These are phyloP conservation scores for Empis livida DNA, from an alignment of 2,888 invertebrate species.

Conservation along the genomic window DNA sequence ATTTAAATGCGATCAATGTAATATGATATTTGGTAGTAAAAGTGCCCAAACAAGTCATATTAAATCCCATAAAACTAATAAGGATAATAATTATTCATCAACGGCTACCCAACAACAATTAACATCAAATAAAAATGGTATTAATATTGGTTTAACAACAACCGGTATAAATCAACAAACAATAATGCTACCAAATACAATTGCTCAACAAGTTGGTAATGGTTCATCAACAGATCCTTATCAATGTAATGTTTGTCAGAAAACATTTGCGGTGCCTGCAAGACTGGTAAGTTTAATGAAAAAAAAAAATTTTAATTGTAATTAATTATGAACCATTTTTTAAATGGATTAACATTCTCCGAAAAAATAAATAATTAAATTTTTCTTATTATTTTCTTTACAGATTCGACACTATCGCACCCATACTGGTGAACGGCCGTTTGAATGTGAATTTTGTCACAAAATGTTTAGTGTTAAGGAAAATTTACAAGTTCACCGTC, in stretches of 20 bases:
- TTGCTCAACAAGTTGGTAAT: slow-evolving; percentile 27
- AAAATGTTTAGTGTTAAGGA: slow-evolving; percentile 89
- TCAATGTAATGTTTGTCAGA: slow-evolving; percentile 79
- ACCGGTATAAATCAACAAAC: slow-evolving; percentile 22
- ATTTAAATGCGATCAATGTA: slow-evolving; percentile 56
- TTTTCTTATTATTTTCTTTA: not conserved
- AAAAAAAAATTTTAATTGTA: not conserved
- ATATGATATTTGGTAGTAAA: slow-evolving; percentile 60
- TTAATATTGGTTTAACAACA: no score
- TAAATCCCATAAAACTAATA: slow-evolving; percentile 46
- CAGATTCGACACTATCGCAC: slow-evolving; percentile 68
- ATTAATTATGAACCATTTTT: not conserved
- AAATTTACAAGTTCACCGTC: slow-evolving; percentile 76
- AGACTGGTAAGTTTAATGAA: slow-evolving; percentile 42
- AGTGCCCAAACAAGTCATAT: slow-evolving; percentile 60
- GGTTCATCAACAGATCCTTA: slow-evolving; percentile 53
- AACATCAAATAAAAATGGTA: slow-evolving; percentile 15
- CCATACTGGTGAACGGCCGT: slow-evolving; percentile 83
- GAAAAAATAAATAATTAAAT: no score
- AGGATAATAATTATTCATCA: slow-evolving; percentile 12
- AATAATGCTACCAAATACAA: slow-evolving; percentile 27
- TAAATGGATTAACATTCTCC: no score
- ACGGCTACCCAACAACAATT: slow-evolving; percentile 31
- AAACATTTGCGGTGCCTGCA: slow-evolving; percentile 83
- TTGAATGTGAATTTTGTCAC: slow-evolving; percentile 82